A percentile compares a stretch with the other conserved stretches of the same genome.
Evolutionary conservation across 1,140 invertebrate species (phyloP).

Genomic region (Notospermus geniculatus): DNA sequence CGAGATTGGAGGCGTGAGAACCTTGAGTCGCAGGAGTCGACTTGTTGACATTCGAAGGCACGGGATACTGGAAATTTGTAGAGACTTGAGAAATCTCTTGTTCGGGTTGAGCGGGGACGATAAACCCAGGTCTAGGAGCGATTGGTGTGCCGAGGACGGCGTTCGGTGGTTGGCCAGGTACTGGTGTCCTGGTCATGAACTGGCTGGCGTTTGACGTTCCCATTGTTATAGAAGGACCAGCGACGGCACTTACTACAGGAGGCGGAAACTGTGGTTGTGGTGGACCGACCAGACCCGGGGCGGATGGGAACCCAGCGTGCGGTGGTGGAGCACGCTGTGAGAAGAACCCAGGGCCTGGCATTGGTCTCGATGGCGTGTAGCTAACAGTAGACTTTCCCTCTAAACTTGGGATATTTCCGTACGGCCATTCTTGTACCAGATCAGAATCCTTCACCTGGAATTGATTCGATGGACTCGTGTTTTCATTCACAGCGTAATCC

Average conservation of each 20-base stretch:
- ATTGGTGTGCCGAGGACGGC: background rate
- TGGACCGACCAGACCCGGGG: background rate
- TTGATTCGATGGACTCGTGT: background rate
- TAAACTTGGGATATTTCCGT: conserved; percentile 28
- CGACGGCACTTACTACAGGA: too few relatives aligned
- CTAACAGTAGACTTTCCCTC: conserved; percentile 36
- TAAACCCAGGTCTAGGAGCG: conserved; percentile 37
- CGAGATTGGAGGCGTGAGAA: too few relatives aligned
- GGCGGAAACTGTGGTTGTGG: background rate
- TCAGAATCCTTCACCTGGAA: conserved; percentile 27
- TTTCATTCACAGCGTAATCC: conserved; percentile 1
- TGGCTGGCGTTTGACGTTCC: background rate
- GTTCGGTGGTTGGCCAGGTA: background rate
- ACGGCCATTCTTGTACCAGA: conserved; percentile 38
- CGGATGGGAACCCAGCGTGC: too few relatives aligned
- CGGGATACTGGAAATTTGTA: too few relatives aligned
- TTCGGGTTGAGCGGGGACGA: conserved; percentile 21
- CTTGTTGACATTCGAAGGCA: too few relatives aligned
- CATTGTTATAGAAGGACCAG: conserved; percentile 1
- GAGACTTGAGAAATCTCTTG: too few relatives aligned
- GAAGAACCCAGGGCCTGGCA: conserved; percentile 38
- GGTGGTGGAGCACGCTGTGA: conserved; percentile 1
- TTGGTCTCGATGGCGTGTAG: conserved; percentile 29
- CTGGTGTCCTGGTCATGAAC: background rate
- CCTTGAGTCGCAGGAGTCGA: too few relatives aligned